Conservation (phyloP, 1,140 invertebrate species). For the Spodoptera litura region DNA sequence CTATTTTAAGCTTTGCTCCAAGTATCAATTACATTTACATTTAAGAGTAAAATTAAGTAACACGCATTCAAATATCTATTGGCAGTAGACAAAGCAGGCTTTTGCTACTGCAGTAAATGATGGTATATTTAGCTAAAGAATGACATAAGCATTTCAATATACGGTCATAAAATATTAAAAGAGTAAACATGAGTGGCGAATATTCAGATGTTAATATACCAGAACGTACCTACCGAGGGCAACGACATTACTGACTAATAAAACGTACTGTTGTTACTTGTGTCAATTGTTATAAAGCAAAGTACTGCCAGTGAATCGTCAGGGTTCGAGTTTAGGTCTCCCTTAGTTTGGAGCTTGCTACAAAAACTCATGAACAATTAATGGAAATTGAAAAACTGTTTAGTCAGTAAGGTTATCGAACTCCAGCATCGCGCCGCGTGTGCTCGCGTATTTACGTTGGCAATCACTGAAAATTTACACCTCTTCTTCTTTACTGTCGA, state of each 20-base stretch:
- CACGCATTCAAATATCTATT: not conserved
- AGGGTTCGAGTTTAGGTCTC: not conserved
- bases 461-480: slow-evolving; percentile 80
- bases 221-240: slow-evolving; percentile 51
- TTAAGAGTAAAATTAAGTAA: slow-evolving; percentile 7
- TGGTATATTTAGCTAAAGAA: not conserved
- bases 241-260: slow-evolving; percentile 50
- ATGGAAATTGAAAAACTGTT: slow-evolving; percentile 17
- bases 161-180: slow-evolving; percentile 54
- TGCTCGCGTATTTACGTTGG: slow-evolving; percentile 70
- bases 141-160: slow-evolving; percentile 42
- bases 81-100: not conserved
- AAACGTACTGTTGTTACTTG: slow-evolving; percentile 45
- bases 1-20: slow-evolving; percentile 39
- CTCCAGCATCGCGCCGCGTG: slow-evolving; percentile 57
- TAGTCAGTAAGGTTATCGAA: slow-evolving; percentile 62
- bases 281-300: slow-evolving; percentile 13
- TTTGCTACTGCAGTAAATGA: not conserved
- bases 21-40: slow-evolving; percentile 21
- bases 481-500: slow-evolving; percentile 54
- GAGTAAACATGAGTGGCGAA: slow-evolving; percentile 50
- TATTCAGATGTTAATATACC: slow-evolving; percentile 51
- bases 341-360: not conserved
- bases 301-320: not conserved
- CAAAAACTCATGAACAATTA: not conserved